Evolutionary conservation across 1,140 invertebrate genomes (phyloP).

Genomic region (Saccostrea echinata): DNA sequence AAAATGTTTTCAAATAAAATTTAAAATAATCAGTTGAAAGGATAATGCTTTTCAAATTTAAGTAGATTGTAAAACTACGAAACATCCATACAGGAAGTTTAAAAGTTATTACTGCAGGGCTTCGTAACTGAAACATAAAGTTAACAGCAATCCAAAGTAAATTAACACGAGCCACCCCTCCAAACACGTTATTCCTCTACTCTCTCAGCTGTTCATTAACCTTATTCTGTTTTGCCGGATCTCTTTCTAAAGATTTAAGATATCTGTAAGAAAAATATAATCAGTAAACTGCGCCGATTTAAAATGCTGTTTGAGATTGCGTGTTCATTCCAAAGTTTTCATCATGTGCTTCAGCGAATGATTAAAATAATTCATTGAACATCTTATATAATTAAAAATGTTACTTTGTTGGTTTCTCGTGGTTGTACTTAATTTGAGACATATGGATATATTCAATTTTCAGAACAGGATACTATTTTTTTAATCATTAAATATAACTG

Average conservation of each 20-base stretch:
- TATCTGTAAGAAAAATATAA: not conserved
- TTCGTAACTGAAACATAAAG: slow-evolving; percentile 73
- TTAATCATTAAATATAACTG: not conserved
- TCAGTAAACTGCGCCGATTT: too few species aligned
- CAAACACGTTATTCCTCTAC: slow-evolving; percentile 66
- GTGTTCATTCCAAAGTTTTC: too few species aligned
- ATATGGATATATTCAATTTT: too few species aligned
- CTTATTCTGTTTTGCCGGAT: slow-evolving; percentile 62
- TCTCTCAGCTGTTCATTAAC: slow-evolving; percentile 75
- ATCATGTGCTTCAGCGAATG: too few species aligned
- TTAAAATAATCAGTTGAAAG: not conserved
- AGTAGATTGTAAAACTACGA: too few species aligned
- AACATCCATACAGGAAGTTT: not conserved
- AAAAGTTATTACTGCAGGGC: not conserved
- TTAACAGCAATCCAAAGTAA: slow-evolving; percentile 68
- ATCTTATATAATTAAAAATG: too few species aligned
- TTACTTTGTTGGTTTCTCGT: too few species aligned
- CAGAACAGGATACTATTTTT: too few species aligned
- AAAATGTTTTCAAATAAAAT: too few species aligned
- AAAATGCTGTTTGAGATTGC: too few species aligned
- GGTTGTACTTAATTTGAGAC: too few species aligned
- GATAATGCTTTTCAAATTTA: not conserved
- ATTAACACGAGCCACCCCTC: slow-evolving; percentile 72
- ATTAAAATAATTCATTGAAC: too few species aligned
- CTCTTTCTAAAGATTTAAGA: slow-evolving; percentile 62